Evolutionary conservation across 1,140 invertebrate genomes (phyloP).

Genomic region (Eumeta japonica): DNA sequence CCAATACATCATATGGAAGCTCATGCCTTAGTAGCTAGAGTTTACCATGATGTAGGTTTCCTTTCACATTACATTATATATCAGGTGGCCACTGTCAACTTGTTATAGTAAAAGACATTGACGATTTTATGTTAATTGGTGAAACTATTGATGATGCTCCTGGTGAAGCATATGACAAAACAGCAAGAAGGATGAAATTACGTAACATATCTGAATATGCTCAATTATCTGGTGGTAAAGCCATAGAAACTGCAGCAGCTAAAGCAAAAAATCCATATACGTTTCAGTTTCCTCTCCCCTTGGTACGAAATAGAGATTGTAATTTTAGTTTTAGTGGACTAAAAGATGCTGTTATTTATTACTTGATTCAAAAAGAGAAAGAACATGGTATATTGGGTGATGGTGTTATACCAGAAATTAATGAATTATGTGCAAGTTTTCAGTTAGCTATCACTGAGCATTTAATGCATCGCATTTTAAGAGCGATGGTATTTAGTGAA

Average conservation of each 20-base stretch:
- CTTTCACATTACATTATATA: slow-evolving; percentile 85
- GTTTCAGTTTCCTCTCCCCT: slow-evolving; percentile 67
- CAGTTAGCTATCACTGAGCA: slow-evolving; percentile 76
- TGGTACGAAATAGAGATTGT: slow-evolving; percentile 57
- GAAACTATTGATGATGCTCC: slow-evolving; percentile 80
- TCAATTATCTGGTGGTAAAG: slow-evolving; percentile 75
- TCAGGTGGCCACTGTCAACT: slow-evolving; percentile 92
- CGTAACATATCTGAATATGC: slow-evolving; percentile 75
- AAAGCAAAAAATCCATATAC: slow-evolving; percentile 65
- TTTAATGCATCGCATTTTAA: slow-evolving; percentile 76
- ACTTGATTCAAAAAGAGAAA: slow-evolving; percentile 29
- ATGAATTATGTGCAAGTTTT: slow-evolving; percentile 84
- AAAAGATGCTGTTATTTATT: slow-evolving; percentile 30
- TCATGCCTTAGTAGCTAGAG: slow-evolving; percentile 87
- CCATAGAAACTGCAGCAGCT: slow-evolving; percentile 79
- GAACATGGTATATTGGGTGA: slow-evolving; percentile 59
- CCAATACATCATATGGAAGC: slow-evolving; percentile 99
- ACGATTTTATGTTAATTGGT: slow-evolving; percentile 80
- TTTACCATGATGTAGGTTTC: slow-evolving; percentile 74
- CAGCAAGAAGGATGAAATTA: slow-evolving; percentile 82
- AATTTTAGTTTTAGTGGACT: slow-evolving; percentile 50
- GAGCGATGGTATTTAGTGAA: slow-evolving; percentile 77
- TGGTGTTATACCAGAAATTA: slow-evolving; percentile 73
- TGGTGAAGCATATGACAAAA: slow-evolving; percentile 90
- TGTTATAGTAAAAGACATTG: slow-evolving; percentile 71